Conservation (phyloP, 2,888 invertebrate genomes). For the Hofmannophila pseudospretella region DNA sequence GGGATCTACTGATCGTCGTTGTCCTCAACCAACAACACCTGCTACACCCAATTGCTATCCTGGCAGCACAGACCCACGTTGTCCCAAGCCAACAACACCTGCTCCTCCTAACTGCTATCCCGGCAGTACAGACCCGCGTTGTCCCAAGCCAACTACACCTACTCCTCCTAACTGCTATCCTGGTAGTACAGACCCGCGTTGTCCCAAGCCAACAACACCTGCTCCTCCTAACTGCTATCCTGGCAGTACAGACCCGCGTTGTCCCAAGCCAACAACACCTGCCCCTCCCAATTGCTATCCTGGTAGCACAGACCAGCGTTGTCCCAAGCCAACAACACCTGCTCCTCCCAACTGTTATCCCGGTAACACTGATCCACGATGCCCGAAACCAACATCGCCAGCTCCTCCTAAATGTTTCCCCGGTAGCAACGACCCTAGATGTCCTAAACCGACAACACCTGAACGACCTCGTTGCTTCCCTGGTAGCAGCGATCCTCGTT, state of each 20-base stretch:
- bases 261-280: conserved; percentile 22
- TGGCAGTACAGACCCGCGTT: conserved; percentile 28
- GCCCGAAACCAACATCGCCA: conserved; percentile 19
- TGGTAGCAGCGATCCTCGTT: conserved; percentile 20
- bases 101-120: conserved; percentile 21
- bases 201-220: conserved; percentile 18
- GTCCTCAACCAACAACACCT: conserved; percentile 23
- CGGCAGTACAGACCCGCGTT: conserved; percentile 30
- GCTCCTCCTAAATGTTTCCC: conserved; percentile 25
- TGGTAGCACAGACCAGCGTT: conserved; percentile 31
- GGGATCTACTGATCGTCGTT: conserved; percentile 24
- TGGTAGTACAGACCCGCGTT: conserved; percentile 33
- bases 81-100: conserved; percentile 23
- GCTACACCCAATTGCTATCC: conserved; percentile 26
- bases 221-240: conserved; percentile 23
- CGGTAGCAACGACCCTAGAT: conserved; percentile 33
- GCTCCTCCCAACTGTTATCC: conserved; percentile 25
- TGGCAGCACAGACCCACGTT: conserved; percentile 30
- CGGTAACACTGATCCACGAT: conserved; percentile 32
- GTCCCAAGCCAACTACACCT: conserved; percentile 15
- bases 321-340: conserved; percentile 18
- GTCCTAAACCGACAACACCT: conserved; percentile 32
- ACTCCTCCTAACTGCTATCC: conserved; percentile 36
- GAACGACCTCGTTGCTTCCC: conserved; percentile 24
- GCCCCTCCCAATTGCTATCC: conserved; percentile 21